Percentiles rank a stretch among this genome's conserved stretches.
Conservation (phyloP, 30 jellyfish, hydroid and myxozoan species). For the Turritopsis rubra region DNA sequence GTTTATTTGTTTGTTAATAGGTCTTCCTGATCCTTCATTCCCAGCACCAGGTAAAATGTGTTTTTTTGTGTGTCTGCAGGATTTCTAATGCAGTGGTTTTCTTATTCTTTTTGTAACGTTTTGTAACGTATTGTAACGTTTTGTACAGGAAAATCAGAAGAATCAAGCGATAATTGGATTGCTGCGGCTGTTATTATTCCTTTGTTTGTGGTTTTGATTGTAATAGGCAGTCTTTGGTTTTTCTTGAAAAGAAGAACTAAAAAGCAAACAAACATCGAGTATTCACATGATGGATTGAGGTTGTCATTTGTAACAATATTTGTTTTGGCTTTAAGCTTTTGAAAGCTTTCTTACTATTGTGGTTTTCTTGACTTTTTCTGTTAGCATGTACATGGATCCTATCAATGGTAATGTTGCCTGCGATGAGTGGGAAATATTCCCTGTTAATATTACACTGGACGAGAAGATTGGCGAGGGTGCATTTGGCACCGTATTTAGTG, state of each 20-base stretch:
- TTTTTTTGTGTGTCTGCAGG: neutral
- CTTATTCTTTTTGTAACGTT: neutral
- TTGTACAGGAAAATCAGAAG: neutral
- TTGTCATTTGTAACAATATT: too few species aligned
- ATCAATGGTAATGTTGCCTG: neutral
- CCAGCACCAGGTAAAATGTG: neutral
- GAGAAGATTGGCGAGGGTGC: constrained; percentile 89
- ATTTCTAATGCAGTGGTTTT: too few species aligned
- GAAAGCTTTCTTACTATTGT: neutral
- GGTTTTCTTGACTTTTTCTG: neutral
- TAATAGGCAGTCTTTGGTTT: neutral
- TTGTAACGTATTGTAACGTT: neutral
- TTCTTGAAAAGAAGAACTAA: neutral
- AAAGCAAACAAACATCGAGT: neutral
- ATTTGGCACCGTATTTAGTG: constrained; percentile 77
- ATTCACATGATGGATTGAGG: neutral
- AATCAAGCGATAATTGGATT: neutral
- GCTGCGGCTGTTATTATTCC: neutral
- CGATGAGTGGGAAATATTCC: constrained; percentile 73
- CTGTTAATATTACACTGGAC: constrained; percentile 47
- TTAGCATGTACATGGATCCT: neutral
- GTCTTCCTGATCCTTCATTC: neutral
- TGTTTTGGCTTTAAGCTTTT: neutral
- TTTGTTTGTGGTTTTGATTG: neutral
- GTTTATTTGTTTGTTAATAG: neutral